These are phyloP conservation scores for Drosophila tsacasi DNA, from an alignment of 1,140 invertebrate genomes.

Conservation along the genomic window DNA sequence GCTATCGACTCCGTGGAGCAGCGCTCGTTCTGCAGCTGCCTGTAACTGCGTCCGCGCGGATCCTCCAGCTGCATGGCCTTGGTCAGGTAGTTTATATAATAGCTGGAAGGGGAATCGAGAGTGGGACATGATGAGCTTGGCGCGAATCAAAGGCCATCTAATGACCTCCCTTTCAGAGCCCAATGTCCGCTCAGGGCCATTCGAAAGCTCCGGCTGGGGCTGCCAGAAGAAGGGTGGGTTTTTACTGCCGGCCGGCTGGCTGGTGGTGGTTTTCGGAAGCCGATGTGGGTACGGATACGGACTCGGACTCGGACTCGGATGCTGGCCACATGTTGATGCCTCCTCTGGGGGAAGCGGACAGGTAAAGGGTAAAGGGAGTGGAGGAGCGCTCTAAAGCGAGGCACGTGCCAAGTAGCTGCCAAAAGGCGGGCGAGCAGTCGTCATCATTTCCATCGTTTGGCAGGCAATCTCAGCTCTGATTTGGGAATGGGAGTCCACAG, in stretches of 20 bases:
- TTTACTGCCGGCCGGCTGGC: slow-evolving; percentile 27
- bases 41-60: slow-evolving; percentile 87
- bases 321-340: slow-evolving; percentile 53
- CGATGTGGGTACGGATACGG: slow-evolving; percentile 15
- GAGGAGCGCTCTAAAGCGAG: slow-evolving; percentile 49
- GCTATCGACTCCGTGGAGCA: slow-evolving; percentile 87
- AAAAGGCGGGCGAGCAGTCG: slow-evolving; percentile 59
- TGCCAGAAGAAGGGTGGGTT: slow-evolving; percentile 45
- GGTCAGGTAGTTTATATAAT: slow-evolving; percentile 91
- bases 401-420: slow-evolving; percentile 81
- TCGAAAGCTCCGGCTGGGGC: slow-evolving; percentile 42
- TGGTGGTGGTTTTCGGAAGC: slow-evolving; percentile 13
- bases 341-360: slow-evolving; percentile 47
- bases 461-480: slow-evolving; percentile 71
- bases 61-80: slow-evolving; percentile 90
- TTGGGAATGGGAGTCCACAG: slow-evolving; percentile 23
- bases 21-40: slow-evolving; percentile 86
- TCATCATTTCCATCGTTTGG: slow-evolving; percentile 59
- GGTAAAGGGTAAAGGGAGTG: slow-evolving; percentile 35
- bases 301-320: slow-evolving; percentile 14
- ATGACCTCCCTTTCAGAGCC: slow-evolving; percentile 25
- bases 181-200: slow-evolving; percentile 18
- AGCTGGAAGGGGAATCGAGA: slow-evolving; percentile 86
- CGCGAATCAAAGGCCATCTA: slow-evolving; percentile 67
- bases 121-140: slow-evolving; percentile 39